Evolutionary conservation across 1,140 invertebrate species (phyloP).

Genomic region (Microplitis demolitor): DNA sequence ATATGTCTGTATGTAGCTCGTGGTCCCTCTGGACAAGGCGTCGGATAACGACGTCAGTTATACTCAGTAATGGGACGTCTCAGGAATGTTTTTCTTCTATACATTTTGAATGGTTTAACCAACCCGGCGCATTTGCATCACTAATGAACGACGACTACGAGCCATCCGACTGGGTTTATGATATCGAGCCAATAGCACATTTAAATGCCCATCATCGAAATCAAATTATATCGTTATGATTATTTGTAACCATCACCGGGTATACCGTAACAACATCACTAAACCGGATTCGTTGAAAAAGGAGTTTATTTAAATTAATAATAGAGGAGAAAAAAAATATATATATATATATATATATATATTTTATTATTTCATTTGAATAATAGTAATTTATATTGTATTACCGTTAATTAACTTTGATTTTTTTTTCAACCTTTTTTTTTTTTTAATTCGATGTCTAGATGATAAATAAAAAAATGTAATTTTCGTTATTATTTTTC

Average conservation of each 20-base stretch:
- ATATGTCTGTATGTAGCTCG: constrained; percentile 5
- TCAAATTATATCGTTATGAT: constrained; percentile 28
- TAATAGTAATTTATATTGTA: too few species aligned
- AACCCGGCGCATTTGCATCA: constrained; percentile 33
- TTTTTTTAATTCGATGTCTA: neutral
- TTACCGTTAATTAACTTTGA: too few species aligned
- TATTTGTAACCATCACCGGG: neutral
- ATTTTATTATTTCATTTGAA: too few species aligned
- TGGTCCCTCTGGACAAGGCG: constrained; percentile 27
- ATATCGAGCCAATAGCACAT: constrained; percentile 17
- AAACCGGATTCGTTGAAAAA: too few species aligned
- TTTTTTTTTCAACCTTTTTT: too few species aligned
- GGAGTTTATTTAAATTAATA: too few species aligned
- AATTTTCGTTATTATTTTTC: neutral
- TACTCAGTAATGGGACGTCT: constrained; percentile 32
- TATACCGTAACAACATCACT: too few species aligned
- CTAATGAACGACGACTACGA: constrained; percentile 32
- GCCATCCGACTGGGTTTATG: constrained; percentile 11
- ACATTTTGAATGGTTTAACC: constrained; percentile 32
- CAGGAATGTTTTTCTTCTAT: constrained; percentile 23
- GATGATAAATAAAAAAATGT: neutral
- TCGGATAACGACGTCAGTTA: constrained; percentile 36
- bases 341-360: too few species aligned
- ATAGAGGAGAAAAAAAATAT: too few species aligned
- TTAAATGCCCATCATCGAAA: constrained; percentile 23